Conservation (phyloP, 2,113 vertebrate genomes). For the Dipodomys ordii region DNA sequence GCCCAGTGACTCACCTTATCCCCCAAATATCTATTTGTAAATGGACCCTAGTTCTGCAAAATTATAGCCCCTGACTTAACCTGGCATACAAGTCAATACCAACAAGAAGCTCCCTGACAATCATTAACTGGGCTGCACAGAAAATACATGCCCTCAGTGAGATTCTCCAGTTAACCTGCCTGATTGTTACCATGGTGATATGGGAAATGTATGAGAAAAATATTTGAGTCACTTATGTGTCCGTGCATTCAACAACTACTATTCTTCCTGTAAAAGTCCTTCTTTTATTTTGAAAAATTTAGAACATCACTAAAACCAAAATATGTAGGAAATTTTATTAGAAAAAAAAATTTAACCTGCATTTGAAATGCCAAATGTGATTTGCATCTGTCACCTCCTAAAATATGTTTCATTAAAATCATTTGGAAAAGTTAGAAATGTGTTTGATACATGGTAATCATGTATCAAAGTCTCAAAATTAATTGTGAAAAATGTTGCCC, state of each 20-base stretch:
- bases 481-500: slow-evolving; percentile 38
- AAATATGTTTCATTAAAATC: slow-evolving; percentile 44
- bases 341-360: slow-evolving; percentile 11
- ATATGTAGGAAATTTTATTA: not conserved
- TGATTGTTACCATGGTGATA: slow-evolving; percentile 40
- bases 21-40: slow-evolving; percentile 29
- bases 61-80: not conserved
- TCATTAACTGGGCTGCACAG: not conserved
- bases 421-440: slow-evolving; percentile 30
- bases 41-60: slow-evolving; percentile 14
- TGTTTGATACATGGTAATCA: slow-evolving; percentile 24
- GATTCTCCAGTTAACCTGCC: not conserved
- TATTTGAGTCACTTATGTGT: not conserved
- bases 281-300: slow-evolving; percentile 34
- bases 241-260: not conserved
- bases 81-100: not conserved
- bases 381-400: not conserved
- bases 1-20: slow-evolving; percentile 18
- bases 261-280: not conserved
- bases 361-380: slow-evolving; percentile 33
- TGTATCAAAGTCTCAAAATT: slow-evolving; percentile 15
- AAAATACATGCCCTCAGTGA: not conserved
- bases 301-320: slow-evolving; percentile 30
- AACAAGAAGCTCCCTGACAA: not conserved
- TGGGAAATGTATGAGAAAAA: not conserved